phyloP scores from a whole-genome alignment of 2,797 vertebrate species.

The Emys orbicularis region DNA sequence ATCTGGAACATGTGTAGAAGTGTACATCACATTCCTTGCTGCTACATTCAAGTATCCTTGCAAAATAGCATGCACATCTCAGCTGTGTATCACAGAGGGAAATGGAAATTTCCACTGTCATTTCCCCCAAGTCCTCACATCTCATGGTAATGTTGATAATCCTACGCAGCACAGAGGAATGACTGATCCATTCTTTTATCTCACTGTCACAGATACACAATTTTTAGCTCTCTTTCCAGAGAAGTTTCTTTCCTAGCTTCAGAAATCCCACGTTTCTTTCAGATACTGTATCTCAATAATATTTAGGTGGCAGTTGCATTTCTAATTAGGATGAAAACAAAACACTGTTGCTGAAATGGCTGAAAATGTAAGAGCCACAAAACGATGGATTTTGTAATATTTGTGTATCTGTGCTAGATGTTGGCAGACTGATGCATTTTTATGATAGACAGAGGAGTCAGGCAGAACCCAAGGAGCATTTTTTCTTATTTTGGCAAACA shows the following conservation, averaged over 20 bases:
- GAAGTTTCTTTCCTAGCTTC: neutral
- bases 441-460: neutral
- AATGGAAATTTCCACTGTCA: conserved; percentile 62
- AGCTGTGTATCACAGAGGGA: conserved; percentile 29
- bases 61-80: neutral
- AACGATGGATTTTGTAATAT: neutral
- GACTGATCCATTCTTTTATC: conserved; percentile 35
- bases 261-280: neutral
- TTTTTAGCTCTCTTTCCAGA: neutral
- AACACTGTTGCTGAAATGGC: neutral
- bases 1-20: neutral
- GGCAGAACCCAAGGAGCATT: neutral
- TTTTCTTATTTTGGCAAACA: neutral
- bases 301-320: neutral
- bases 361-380: neutral
- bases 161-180: neutral
- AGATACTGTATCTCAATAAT: neutral
- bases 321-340: conserved; percentile 32
- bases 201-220: neutral
- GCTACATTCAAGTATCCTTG: conserved; percentile 2
- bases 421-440: neutral
- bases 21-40: neutral
- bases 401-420: neutral
- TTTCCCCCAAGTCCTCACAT: conserved; percentile 29
- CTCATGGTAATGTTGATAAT: conserved; percentile 25